phyloP scores from a whole-genome alignment of 2,113 vertebrate genomes.

The Ptyas mucosa region DNA sequence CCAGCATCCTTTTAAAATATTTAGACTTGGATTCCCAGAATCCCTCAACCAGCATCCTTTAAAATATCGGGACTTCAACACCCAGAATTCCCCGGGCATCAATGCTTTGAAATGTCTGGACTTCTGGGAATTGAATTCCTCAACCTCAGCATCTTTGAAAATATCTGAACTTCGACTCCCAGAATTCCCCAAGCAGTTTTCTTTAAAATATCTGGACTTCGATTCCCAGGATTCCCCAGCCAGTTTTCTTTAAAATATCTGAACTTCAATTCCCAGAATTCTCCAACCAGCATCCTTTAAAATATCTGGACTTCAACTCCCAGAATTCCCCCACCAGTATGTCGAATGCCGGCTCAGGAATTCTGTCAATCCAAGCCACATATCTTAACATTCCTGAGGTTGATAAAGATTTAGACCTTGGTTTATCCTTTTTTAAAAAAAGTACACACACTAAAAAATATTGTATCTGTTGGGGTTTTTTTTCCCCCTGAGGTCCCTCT shows the following conservation, averaged over 20 bases:
- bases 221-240: neutral
- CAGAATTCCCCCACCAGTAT: neutral
- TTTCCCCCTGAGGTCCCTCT: neutral
- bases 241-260: too few species aligned
- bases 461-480: neutral
- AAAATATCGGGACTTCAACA: too few species aligned
- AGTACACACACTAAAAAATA: too few species aligned
- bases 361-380: neutral
- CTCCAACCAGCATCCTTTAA: too few species aligned
- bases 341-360: neutral
- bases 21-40: too few species aligned
- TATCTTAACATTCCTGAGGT: neutral
- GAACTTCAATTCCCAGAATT: too few species aligned
- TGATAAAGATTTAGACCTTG: too few species aligned
- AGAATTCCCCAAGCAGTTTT: neutral
- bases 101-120: neutral
- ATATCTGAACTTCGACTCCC: neutral
- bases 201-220: neutral
- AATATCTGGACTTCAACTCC: neutral
- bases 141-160: rapidly evolving
- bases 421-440: too few species aligned
- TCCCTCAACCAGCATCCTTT: rapidly evolving
- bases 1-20: neutral
- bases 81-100: too few species aligned
- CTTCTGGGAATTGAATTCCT: neutral